Conservation (phyloP, 2,113 vertebrate species). For the Excalfactoria chinensis region DNA sequence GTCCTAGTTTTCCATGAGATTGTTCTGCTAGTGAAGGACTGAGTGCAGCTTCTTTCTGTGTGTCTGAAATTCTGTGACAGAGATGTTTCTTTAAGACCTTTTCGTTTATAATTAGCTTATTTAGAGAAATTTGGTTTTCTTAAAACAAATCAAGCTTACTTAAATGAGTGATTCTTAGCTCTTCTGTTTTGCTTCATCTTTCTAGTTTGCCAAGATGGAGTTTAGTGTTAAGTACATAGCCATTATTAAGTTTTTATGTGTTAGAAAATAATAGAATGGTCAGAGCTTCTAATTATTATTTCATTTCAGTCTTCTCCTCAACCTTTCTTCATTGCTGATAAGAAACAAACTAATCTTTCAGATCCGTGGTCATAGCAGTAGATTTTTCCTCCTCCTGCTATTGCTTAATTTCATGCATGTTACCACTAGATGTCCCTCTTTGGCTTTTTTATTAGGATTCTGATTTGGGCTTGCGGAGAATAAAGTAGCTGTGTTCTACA, state of each 20-base stretch:
- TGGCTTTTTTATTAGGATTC: slow-evolving; percentile 75
- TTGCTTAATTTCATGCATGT: neutral
- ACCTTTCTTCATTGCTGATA: neutral
- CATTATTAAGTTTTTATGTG: neutral
- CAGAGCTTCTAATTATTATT: neutral
- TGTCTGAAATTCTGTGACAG: neutral
- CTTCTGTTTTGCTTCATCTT: neutral
- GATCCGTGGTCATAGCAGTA: neutral
- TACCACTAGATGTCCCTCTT: slow-evolving; percentile 83
- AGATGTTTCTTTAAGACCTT: neutral
- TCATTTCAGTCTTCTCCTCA: neutral
- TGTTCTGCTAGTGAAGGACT: neutral
- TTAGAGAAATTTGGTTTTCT: neutral
- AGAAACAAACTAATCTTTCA: neutral
- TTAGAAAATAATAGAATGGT: neutral
- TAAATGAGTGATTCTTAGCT: neutral
- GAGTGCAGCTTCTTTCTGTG: neutral
- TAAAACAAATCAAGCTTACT: neutral
- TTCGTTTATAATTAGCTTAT: neutral
- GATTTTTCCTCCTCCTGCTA: neutral
- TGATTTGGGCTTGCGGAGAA: neutral
- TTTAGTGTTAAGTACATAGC: neutral
- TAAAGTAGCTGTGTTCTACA: neutral
- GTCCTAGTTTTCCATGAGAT: neutral
- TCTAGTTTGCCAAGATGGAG: neutral